Evolutionary conservation across 1,140 invertebrate species (phyloP), one percentile per base, ranked within the genome.

Genomic region (Apis cerana): DNA sequence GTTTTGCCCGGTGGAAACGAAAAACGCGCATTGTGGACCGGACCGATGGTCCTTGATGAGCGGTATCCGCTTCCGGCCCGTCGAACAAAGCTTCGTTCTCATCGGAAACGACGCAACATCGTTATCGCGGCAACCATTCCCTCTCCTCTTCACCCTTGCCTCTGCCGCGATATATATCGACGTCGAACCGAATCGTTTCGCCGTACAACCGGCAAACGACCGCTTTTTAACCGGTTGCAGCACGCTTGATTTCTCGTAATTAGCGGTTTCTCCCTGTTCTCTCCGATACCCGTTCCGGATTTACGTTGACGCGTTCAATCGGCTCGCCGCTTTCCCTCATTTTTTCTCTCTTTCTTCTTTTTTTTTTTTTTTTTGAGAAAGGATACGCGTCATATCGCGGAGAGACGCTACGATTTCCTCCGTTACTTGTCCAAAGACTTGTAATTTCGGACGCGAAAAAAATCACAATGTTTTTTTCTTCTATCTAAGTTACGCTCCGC

Each of bases 1-100:
- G 65, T 54, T 84, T 72, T 50, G 65, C 74, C 43, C 56, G 77
- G n/a, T 17, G 50, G n/a, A 33, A 76, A 76, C 52, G 62, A 33
- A 11, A 79, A 65, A 52, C 59, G 68, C 71, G 83, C 84, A 87
- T 89, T 85, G 88, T 85, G 58, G 84, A 74, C 78, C 75, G 87
- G 91, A 89, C 85, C 90, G 91, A 91, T 92, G 90, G 86, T 90
- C 81, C 89, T 88, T 92, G 92, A 93, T 92, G 92, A 92, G 91
- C 91, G 91, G 91, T 92, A 92, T 93, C 91, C 91, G 91, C 87
- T 92, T 92, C 91, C 91, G 91, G 52, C 74, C 61, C 80, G 83
- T 89, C 89, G 91, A 92, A 92, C 92, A 92, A 92, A 92, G 89
- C 91, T 80, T 89, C 88, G 86, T 90, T 89, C 87, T 84, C 88